Evolutionary conservation across 2,888 invertebrate genomes (phyloP).

Genomic region (Drosophila cyrtoloma): DNA sequence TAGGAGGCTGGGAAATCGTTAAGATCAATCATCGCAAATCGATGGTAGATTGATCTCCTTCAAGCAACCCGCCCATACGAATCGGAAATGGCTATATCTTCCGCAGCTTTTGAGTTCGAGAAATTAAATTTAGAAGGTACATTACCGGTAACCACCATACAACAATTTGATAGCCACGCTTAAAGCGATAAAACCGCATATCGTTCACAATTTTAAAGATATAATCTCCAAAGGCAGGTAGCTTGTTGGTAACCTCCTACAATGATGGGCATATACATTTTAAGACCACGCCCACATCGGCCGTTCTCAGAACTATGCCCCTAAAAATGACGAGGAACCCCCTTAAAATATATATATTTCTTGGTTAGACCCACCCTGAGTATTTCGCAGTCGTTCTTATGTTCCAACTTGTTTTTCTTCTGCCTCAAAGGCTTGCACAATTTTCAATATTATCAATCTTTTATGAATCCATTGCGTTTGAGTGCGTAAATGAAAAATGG

Average conservation of each 20-base stretch:
- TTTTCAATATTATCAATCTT: slow-evolving; percentile 1
- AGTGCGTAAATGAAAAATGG: background rate
- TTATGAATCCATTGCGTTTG: background rate
- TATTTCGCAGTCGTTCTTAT: background rate
- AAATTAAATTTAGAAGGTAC: background rate
- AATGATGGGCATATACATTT: background rate
- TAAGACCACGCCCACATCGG: background rate
- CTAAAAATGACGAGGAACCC: background rate
- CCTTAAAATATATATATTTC: background rate
- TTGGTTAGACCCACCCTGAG: background rate
- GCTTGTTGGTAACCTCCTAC: background rate
- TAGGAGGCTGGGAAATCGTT: background rate
- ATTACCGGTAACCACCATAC: background rate
- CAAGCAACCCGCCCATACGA: background rate
- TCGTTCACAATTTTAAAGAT: background rate
- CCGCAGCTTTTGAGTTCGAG: background rate
- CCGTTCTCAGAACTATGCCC: background rate
- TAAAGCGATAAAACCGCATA: background rate
- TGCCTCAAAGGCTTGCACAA: background rate
- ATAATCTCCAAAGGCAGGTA: background rate
- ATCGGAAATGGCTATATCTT: background rate
- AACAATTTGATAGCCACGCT: background rate
- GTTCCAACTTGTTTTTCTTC: background rate
- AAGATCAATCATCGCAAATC: background rate
- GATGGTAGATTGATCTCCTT: background rate